Conservation (phyloP, 2,888 invertebrate species). For the Eueremaeus valkanovi region DNA sequence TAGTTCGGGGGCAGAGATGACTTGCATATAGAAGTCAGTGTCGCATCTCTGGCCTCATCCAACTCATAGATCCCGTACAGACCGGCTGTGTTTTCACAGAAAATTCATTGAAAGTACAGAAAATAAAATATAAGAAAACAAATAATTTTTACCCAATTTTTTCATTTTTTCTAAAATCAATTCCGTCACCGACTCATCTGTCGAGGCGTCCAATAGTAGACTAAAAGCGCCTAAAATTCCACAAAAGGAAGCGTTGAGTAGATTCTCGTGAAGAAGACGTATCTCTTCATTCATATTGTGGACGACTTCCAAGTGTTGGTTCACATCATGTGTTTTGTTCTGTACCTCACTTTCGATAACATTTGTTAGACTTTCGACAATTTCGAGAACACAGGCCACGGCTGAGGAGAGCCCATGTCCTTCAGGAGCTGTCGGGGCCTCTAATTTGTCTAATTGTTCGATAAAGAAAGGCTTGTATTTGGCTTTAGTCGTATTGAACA, state of each 20-base stretch:
- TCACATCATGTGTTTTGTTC: neutral
- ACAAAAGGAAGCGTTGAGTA: conserved; percentile 60
- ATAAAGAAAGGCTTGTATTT: conserved; percentile 59
- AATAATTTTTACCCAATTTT: conserved; percentile 18
- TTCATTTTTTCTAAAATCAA: conserved; percentile 82
- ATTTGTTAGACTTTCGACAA: conserved; percentile 76
- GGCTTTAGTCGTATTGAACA: conserved; percentile 76
- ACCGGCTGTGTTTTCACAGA: conserved; percentile 58
- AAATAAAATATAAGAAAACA: neutral
- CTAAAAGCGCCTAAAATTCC: conserved; percentile 86
- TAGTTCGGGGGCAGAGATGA: conserved; percentile 95
- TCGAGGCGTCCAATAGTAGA: conserved; percentile 84
- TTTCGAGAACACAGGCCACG: conserved; percentile 86
- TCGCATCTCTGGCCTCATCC: conserved; percentile 79
- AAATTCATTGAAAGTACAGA: conserved; percentile 61
- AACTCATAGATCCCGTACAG: conserved; percentile 79
- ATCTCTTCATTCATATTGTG: conserved; percentile 4
- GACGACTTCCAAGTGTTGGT: neutral
- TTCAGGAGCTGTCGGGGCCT: conserved; percentile 89
- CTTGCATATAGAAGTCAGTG: conserved; percentile 89
- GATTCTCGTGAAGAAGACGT: conserved; percentile 24
- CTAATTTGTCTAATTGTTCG: conserved; percentile 92
- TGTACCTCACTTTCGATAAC: conserved; percentile 58
- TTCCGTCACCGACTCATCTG: conserved; percentile 87
- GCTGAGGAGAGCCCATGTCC: conserved; percentile 96